phyloP scores from a whole-genome alignment of 2,113 vertebrate species.

The Tetrax tetrax region DNA sequence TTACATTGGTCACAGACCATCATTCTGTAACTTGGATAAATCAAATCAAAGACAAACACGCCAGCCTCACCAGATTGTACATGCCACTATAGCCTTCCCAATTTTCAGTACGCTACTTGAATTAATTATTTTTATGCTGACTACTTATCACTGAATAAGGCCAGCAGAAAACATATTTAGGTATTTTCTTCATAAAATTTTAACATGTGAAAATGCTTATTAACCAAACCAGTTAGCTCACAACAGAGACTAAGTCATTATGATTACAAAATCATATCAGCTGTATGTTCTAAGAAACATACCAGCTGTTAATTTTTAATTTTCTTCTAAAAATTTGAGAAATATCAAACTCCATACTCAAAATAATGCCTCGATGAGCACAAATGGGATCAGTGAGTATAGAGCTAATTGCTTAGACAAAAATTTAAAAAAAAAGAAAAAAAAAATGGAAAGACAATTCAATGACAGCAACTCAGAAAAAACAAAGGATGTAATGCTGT shows the following conservation, averaged over 20 bases:
- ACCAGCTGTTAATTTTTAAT: background rate
- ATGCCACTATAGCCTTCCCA: slow-evolving; percentile 53
- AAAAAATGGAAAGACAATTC: background rate
- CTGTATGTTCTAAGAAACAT: background rate
- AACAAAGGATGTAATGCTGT: background rate
- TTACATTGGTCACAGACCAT: slow-evolving; percentile 63
- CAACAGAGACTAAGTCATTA: background rate
- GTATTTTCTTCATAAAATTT: background rate
- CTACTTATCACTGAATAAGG: slow-evolving; percentile 24
- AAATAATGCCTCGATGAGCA: background rate
- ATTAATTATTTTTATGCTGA: slow-evolving; percentile 53
- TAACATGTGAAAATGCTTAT: background rate
- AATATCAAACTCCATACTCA: background rate
- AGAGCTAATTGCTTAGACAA: background rate
- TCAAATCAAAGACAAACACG: slow-evolving; percentile 57
- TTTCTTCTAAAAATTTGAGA: background rate
- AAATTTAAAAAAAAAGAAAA: background rate
- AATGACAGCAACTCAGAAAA: background rate
- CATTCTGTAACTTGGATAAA: slow-evolving; percentile 41
- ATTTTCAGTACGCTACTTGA: slow-evolving; percentile 1
- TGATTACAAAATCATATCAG: background rate
- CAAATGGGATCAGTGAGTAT: background rate
- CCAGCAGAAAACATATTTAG: background rate
- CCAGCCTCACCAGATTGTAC: slow-evolving; percentile 56
- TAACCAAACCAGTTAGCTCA: background rate